These are phyloP conservation scores for Drosophila subobscura DNA, from an alignment of 1,140 invertebrate genomes.

Conservation along the genomic window DNA sequence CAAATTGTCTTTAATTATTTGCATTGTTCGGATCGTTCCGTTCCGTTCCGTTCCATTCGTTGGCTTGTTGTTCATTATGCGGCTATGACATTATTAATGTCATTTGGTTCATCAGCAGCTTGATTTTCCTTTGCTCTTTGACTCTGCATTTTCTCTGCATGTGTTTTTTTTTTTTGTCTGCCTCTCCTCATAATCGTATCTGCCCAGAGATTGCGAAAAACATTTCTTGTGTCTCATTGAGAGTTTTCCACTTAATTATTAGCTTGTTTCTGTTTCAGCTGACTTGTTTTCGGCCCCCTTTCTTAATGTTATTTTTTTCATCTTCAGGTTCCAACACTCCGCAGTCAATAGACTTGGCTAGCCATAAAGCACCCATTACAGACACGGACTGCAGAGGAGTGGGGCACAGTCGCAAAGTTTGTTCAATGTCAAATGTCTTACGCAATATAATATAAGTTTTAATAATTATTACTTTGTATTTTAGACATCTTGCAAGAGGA, in stretches of 20 bases:
- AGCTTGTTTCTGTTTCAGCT: slow-evolving; percentile 6
- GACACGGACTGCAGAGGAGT: neutral
- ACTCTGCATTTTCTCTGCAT: neutral
- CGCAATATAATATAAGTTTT: too few relatives aligned
- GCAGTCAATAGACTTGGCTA: slow-evolving; percentile 60
- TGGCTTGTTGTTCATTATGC: slow-evolving; percentile 12
- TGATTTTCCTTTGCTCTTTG: slow-evolving; percentile 35
- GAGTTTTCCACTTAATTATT: slow-evolving; percentile 47
- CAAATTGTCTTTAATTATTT: slow-evolving; percentile 69
- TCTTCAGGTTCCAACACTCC: too few relatives aligned
- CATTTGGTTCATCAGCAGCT: slow-evolving; percentile 55
- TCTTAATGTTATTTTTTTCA: slow-evolving; percentile 27
- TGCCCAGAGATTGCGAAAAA: neutral
- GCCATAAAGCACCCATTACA: slow-evolving; percentile 26
- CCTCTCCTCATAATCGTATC: too few relatives aligned
- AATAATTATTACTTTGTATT: too few relatives aligned
- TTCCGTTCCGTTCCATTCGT: neutral
- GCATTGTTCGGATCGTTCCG: slow-evolving; percentile 13
- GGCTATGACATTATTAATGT: slow-evolving; percentile 38
- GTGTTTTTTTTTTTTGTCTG: slow-evolving; percentile 10
- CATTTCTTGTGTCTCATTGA: slow-evolving; percentile 43
- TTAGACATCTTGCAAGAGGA: too few relatives aligned
- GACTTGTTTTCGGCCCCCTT: slow-evolving; percentile 13
- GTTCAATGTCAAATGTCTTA: too few relatives aligned
- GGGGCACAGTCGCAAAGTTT: too few relatives aligned